phyloP scores from a whole-genome alignment of 2,888 invertebrate genomes.

The Peribatodes rhomboidaria region DNA sequence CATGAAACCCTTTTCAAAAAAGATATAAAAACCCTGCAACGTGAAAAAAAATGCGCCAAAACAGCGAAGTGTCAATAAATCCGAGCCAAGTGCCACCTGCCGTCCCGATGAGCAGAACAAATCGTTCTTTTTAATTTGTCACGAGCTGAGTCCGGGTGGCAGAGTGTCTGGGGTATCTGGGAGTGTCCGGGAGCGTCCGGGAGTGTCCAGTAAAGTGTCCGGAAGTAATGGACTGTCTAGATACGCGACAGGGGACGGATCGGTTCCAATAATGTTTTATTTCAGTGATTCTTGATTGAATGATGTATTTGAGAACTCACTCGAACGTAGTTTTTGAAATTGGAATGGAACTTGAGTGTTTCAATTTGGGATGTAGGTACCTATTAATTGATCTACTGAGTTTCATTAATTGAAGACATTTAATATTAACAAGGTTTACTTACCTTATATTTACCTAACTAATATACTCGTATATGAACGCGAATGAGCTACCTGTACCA shows the following conservation, averaged over 20 bases:
- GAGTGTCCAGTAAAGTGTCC: constrained; percentile 14
- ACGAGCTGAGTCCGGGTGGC: constrained; percentile 26
- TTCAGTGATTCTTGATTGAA: constrained; percentile 4
- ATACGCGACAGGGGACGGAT: constrained; percentile 10
- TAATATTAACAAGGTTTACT: no score
- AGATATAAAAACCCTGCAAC: constrained; percentile 20
- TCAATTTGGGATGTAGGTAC: no score
- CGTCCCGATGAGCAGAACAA: constrained; percentile 32
- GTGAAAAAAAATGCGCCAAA: constrained; percentile 22
- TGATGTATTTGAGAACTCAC: no score
- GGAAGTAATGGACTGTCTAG: constrained; percentile 36
- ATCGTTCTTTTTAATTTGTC: constrained; percentile 49
- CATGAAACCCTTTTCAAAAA: constrained; percentile 27
- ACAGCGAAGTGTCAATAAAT: constrained; percentile 39
- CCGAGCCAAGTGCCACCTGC: constrained; percentile 27
- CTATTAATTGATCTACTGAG: no score
- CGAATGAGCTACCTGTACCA: no score
- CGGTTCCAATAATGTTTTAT: constrained; percentile 13
- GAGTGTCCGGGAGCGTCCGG: constrained; percentile 30
- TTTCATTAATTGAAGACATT: no score
- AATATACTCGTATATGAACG: no score
- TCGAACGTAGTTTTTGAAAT: neutral
- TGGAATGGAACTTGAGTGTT: no score
- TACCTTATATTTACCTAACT: no score
- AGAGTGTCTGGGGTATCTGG: constrained; percentile 35